These are phyloP conservation scores for Mastigias papua DNA, from an alignment of 30 jellyfish, hydroid and myxozoan species.

Conservation along the genomic window DNA sequence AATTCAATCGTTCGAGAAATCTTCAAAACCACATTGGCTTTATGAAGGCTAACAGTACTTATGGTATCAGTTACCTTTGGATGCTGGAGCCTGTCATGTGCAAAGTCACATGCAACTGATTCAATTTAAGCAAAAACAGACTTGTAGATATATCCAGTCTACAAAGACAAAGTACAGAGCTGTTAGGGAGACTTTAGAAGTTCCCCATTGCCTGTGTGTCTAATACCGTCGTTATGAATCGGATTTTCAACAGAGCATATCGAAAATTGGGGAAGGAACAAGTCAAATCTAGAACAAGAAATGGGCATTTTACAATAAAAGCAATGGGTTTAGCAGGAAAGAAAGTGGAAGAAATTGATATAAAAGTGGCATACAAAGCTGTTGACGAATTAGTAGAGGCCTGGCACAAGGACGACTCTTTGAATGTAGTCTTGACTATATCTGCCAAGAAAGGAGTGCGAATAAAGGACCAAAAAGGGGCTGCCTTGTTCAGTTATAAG, in stretches of 20 bases:
- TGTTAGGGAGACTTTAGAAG: too few relatives aligned
- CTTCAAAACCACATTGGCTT: constrained; percentile 1
- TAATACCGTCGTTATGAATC: neutral
- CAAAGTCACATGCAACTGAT: neutral
- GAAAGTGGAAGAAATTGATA: constrained; percentile 32
- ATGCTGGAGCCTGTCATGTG: neutral
- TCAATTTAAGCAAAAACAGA: neutral
- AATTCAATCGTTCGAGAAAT: neutral
- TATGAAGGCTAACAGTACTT: neutral
- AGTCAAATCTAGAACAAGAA: constrained; percentile 32
- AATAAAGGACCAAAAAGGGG: constrained; percentile 54
- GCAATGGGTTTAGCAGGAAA: constrained; percentile 63
- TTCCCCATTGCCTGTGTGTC: neutral
- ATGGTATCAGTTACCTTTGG: neutral
- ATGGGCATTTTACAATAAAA: constrained; percentile 27
- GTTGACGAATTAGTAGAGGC: constrained; percentile 26
- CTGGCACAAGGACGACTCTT: constrained; percentile 47
- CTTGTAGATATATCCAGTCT: neutral
- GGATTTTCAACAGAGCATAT: constrained; percentile 33
- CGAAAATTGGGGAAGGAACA: constrained; percentile 41
- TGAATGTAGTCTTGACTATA: constrained; percentile 39
- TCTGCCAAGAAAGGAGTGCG: constrained; percentile 65
- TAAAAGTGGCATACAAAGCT: constrained; percentile 17
- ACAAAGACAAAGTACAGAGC: neutral
- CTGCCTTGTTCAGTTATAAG: constrained; percentile 35